Conservation (phyloP, 2,797 vertebrate genomes). For the Propithecus deckenii region DNA sequence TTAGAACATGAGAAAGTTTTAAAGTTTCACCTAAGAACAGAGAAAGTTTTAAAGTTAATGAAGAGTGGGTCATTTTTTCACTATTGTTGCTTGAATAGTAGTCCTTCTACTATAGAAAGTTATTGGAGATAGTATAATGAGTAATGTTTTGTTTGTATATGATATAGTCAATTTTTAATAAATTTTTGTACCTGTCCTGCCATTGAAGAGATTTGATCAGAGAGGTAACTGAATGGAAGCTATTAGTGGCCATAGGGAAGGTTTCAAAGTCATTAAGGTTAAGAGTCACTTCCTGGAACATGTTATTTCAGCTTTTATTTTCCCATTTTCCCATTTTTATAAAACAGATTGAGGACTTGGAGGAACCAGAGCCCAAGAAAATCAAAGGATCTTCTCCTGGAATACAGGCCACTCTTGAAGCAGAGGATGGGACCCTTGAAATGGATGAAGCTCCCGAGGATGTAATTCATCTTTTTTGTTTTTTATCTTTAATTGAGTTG, state of each 20-base stretch:
- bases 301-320: constrained; percentile 28
- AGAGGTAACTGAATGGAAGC: neutral
- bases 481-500: neutral
- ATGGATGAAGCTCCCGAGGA: constrained; percentile 79
- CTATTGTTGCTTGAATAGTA: neutral
- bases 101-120: neutral
- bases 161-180: neutral
- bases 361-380: constrained; percentile 92
- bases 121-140: neutral
- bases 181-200: neutral
- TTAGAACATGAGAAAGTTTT: neutral
- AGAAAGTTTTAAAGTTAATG: neutral
- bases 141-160: neutral
- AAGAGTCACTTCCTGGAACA: neutral
- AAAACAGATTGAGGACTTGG: constrained; percentile 87
- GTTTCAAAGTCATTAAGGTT: neutral
- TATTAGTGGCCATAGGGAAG: neutral
- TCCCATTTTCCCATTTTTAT: neutral
- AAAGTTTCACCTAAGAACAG: neutral
- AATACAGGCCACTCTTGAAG: constrained; percentile 77
- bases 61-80: neutral
- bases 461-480: constrained; percentile 35
- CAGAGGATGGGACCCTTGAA: constrained; percentile 84
- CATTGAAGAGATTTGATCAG: neutral
- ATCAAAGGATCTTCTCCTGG: constrained; percentile 83